phyloP scores from a whole-genome alignment of 2,113 vertebrate genomes.

The Oryzias javanicus region DNA sequence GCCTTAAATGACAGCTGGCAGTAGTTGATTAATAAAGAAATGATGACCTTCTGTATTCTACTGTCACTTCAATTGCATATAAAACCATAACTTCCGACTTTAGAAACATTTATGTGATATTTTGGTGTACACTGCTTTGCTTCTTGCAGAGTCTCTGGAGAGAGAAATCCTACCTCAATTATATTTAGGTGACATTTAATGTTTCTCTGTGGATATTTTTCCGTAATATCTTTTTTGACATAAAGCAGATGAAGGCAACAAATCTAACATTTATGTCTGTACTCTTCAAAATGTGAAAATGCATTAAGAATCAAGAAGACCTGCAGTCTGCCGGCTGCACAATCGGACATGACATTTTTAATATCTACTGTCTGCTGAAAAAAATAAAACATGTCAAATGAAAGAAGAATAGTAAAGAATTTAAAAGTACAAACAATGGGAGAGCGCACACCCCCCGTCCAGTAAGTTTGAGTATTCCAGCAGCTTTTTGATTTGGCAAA shows the following conservation, averaged over 20 bases:
- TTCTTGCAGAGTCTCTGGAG: slow-evolving; percentile 39
- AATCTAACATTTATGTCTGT: slow-evolving; percentile 50
- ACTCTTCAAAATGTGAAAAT: slow-evolving; percentile 41
- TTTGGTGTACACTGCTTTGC: slow-evolving; percentile 44
- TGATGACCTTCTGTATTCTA: slow-evolving; percentile 58
- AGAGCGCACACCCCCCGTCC: background rate
- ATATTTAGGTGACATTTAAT: slow-evolving; percentile 65
- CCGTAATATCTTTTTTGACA: slow-evolving; percentile 48
- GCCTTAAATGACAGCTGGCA: slow-evolving; percentile 53
- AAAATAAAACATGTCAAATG: slow-evolving; percentile 50
- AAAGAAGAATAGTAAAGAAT: slow-evolving; percentile 33
- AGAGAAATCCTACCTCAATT: slow-evolving; percentile 58
- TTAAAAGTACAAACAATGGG: slow-evolving; percentile 8
- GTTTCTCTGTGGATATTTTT: slow-evolving; percentile 42
- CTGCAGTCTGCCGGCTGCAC: slow-evolving; percentile 28
- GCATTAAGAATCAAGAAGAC: slow-evolving; percentile 48
- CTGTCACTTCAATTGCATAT: slow-evolving; percentile 48
- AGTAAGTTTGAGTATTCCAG: slow-evolving; percentile 25
- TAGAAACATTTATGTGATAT: slow-evolving; percentile 42
- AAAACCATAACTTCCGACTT: slow-evolving; percentile 45
- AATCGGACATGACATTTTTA: slow-evolving; percentile 44
- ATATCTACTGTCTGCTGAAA: slow-evolving; percentile 42
- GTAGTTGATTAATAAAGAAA: slow-evolving; percentile 63
- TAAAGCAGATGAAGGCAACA: slow-evolving; percentile 41
- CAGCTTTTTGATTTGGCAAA: slow-evolving; percentile 18